Conservation (phyloP, 2,797 vertebrate species). For the Pseudochromis fuscus region DNA sequence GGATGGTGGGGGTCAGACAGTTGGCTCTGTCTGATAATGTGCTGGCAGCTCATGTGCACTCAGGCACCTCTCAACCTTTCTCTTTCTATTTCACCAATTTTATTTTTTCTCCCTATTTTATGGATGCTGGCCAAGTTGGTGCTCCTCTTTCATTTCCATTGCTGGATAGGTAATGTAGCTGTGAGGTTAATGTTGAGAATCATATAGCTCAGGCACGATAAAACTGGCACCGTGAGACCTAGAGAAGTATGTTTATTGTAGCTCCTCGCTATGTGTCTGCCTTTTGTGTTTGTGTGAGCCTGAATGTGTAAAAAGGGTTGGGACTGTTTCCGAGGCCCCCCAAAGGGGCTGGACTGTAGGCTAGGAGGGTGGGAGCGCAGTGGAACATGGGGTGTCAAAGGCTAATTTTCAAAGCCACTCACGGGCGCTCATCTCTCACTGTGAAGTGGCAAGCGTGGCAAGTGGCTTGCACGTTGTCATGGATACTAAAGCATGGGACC, state of each 20-base stretch:
- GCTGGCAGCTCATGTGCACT: constrained; percentile 70
- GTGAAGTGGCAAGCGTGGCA: constrained; percentile 86
- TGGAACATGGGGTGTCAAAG: constrained; percentile 80
- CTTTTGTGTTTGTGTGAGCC: constrained; percentile 64
- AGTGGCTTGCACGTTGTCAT: constrained; percentile 95
- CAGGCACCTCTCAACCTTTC: constrained; percentile 50
- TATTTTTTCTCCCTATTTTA: constrained; percentile 63
- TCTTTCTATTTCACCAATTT: constrained; percentile 52
- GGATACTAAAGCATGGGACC: constrained; percentile 96
- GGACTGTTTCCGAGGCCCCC: constrained; percentile 36
- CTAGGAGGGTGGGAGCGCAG: constrained; percentile 62
- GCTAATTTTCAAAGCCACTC: constrained; percentile 88
- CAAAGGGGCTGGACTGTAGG: constrained; percentile 58
- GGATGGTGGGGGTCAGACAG: constrained; percentile 23
- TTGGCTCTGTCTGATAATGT: constrained; percentile 61
- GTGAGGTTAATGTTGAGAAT: constrained; percentile 81
- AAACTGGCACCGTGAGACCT: constrained; percentile 68
- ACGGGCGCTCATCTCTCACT: constrained; percentile 87
- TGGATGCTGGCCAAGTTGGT: constrained; percentile 53
- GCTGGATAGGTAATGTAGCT: constrained; percentile 74
- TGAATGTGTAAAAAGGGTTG: constrained; percentile 48
- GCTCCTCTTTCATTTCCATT: constrained; percentile 51
- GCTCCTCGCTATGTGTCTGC: constrained; percentile 44
- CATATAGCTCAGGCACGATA: constrained; percentile 73
- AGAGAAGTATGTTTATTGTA: constrained; percentile 68